Conservation (phyloP, 2,888 invertebrate species). For the Germaria angustata region DNA sequence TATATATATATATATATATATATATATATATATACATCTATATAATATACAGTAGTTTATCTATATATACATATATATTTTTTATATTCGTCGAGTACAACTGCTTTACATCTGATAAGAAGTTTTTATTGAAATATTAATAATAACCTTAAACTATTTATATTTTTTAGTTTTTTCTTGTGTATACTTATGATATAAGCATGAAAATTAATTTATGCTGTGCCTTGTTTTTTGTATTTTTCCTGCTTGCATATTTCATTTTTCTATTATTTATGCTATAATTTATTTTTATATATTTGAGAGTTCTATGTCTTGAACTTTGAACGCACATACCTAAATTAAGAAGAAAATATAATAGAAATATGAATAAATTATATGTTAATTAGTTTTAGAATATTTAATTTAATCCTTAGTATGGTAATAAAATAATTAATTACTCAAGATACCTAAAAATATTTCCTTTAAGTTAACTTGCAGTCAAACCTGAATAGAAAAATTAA, state of each 20-base stretch:
- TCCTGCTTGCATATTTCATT: background rate
- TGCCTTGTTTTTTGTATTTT: too few species aligned
- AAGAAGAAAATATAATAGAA: conserved; percentile 72
- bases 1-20: too few species aligned
- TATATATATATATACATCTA: too few species aligned
- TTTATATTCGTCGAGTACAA: too few species aligned
- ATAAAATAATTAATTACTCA: background rate
- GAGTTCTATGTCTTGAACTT: conserved; percentile 58
- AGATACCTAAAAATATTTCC: background rate
- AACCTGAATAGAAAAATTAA: background rate
- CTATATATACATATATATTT: too few species aligned
- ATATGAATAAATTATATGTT: conserved; percentile 2
- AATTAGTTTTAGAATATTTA: background rate
- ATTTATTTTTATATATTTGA: conserved; percentile 6
- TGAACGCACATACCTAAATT: conserved; percentile 75
- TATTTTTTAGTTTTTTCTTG: too few species aligned
- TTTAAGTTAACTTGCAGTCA: background rate
- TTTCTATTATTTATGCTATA: background rate
- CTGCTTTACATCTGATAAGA: too few species aligned
- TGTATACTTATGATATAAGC: too few species aligned
- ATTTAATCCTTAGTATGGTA: background rate
- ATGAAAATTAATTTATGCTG: too few species aligned
- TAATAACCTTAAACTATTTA: conserved; percentile 12
- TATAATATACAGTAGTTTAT: too few species aligned
- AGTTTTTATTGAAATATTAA: background rate